Percentiles rank a stretch among this genome's conserved stretches.
phyloP scores from a whole-genome alignment of 2,113 vertebrate species.

The Osmerus eperlanus region DNA sequence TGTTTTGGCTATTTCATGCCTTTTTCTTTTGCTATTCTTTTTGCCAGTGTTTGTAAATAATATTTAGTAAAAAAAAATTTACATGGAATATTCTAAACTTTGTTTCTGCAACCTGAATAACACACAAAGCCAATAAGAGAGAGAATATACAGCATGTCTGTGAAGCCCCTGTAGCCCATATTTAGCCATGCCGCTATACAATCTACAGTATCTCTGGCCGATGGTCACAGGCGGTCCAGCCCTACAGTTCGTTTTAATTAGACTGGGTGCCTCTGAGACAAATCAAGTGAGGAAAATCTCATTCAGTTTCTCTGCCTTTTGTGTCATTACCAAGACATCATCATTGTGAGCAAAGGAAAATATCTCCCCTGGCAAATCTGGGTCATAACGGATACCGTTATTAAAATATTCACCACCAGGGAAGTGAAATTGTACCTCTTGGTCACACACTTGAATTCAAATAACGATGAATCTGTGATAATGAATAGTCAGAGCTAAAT shows the following conservation, averaged over 20 bases:
- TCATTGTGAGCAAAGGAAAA: slow-evolving; percentile 27
- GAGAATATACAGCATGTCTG: no score
- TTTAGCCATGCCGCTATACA: no score
- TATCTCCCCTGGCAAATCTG: slow-evolving; percentile 14
- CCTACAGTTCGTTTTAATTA: slow-evolving; percentile 27
- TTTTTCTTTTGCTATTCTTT: no score
- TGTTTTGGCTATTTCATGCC: no score
- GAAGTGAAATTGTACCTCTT: slow-evolving; percentile 20
- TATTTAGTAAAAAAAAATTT: no score
- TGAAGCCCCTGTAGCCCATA: neutral
- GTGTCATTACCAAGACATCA: slow-evolving; percentile 20
- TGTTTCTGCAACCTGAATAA: no score
- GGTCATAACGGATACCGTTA: slow-evolving; percentile 29
- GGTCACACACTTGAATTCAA: slow-evolving; percentile 20
- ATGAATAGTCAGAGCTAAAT: slow-evolving; percentile 18
- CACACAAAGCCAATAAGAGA: no score
- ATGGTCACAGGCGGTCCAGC: neutral
- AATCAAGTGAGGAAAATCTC: slow-evolving; percentile 25
- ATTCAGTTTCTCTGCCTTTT: slow-evolving; percentile 1
- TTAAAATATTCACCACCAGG: slow-evolving; percentile 17
- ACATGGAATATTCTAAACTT: no score
- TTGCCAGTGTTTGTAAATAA: no score
- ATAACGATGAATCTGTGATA: slow-evolving; percentile 19
- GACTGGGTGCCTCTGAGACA: slow-evolving; percentile 9
- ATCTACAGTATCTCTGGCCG: no score